These are phyloP conservation scores for Ariolimax columbianus DNA, from an alignment of 2,888 invertebrate genomes.

Conservation along the genomic window DNA sequence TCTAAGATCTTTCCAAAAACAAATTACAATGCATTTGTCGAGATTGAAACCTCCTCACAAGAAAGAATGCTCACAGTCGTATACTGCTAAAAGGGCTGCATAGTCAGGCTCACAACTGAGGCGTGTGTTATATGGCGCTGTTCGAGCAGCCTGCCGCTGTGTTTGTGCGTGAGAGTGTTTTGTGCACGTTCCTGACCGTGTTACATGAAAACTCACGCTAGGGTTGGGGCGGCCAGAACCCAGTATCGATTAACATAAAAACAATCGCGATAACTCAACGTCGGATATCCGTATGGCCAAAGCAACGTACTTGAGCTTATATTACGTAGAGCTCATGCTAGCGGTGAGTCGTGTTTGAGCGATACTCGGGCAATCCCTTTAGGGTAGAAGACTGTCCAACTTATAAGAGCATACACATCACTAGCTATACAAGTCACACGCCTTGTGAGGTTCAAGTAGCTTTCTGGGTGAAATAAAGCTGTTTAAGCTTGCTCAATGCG, in stretches of 20 bases:
- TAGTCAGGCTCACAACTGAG: background rate
- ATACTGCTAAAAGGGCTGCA: background rate
- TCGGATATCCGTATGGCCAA: background rate
- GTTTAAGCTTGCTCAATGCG: too few species aligned
- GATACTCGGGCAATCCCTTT: too few species aligned
- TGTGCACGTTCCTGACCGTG: conserved; percentile 17
- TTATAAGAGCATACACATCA: too few species aligned
- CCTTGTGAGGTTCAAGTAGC: too few species aligned
- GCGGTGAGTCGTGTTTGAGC: too few species aligned
- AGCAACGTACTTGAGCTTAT: too few species aligned
- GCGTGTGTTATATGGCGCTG: background rate
- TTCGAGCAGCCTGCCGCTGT: background rate
- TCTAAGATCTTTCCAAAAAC: background rate
- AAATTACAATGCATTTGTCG: background rate
- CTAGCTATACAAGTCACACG: too few species aligned
- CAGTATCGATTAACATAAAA: conserved; percentile 27
- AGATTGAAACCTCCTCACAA: background rate
- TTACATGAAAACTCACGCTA: background rate
- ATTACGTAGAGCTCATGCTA: too few species aligned
- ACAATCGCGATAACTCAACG: background rate
- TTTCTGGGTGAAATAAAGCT: too few species aligned
- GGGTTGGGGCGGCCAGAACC: conserved; percentile 1
- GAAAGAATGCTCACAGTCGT: background rate
- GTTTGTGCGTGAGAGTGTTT: conserved; percentile 1
- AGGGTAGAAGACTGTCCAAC: too few species aligned